Conservation (phyloP, 2,888 invertebrate genomes). For the Pocota personata region DNA sequence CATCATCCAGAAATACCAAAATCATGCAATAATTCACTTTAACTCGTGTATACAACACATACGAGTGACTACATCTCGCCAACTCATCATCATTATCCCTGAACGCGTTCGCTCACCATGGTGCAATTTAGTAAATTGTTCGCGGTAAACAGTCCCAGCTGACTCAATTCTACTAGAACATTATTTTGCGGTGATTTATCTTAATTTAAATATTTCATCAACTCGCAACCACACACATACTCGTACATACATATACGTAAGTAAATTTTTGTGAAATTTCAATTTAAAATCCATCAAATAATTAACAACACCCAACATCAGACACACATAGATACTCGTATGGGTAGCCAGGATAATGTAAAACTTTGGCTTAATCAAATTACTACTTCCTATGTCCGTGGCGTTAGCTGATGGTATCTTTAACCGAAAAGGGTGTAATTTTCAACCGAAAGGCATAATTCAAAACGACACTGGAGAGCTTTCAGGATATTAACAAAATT, state of each 20-base stretch:
- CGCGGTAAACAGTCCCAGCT: constrained; percentile 71
- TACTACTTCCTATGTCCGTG: constrained; percentile 42
- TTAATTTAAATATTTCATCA: constrained; percentile 82
- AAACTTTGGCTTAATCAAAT: constrained; percentile 68
- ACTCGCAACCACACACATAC: constrained; percentile 28
- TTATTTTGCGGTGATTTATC: constrained; percentile 82
- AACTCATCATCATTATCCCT: constrained; percentile 66
- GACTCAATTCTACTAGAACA: constrained; percentile 62
- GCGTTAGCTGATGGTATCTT: constrained; percentile 48
- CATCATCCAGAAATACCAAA: constrained; percentile 3
- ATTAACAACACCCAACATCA: constrained; percentile 45
- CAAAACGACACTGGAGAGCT: constrained; percentile 59
- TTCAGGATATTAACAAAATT: constrained; percentile 65
- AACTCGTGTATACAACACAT: neutral
- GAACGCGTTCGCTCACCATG: constrained; percentile 30
- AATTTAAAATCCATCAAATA: constrained; percentile 70
- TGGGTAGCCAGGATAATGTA: constrained; percentile 44
- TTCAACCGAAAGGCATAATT: constrained; percentile 60
- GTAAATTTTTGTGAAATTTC: constrained; percentile 58
- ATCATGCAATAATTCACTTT: constrained; percentile 62
- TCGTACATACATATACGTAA: neutral
- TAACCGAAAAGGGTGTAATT: constrained; percentile 42
- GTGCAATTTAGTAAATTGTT: constrained; percentile 71
- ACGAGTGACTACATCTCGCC: constrained; percentile 26
- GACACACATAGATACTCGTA: constrained; percentile 2